Evolutionary conservation across 2,113 vertebrate genomes (phyloP).

Genomic region (Nannospalax galili): DNA sequence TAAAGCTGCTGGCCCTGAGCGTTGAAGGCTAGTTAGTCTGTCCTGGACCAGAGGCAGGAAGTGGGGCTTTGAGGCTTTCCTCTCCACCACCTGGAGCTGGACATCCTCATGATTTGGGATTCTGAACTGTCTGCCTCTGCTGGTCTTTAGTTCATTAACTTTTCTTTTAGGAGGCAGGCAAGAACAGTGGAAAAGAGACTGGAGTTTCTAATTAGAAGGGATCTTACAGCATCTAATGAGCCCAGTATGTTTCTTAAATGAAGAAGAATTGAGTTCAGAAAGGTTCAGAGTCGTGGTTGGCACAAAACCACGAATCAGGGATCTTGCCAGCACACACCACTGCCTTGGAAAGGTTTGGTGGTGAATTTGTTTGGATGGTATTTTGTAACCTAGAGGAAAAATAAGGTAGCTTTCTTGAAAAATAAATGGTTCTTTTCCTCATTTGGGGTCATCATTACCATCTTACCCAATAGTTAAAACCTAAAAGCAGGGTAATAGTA

Average conservation of each 20-base stretch:
- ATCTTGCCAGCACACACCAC: not conserved
- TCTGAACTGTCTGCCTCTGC: not conserved
- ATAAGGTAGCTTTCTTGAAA: not conserved
- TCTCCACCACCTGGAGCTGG: not conserved
- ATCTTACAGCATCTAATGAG: not conserved
- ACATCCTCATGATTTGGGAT: rapidly evolving
- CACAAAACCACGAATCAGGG: not conserved
- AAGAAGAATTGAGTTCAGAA: not conserved
- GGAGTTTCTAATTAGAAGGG: not conserved
- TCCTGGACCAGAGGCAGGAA: not conserved
- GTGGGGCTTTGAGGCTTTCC: not conserved
- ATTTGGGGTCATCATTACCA: not conserved
- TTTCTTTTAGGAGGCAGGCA: not conserved
- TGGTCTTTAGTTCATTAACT: not conserved
- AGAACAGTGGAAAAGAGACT: not conserved
- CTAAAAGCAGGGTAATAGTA: not conserved
- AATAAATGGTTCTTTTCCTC: not conserved
- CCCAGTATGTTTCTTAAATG: not conserved
- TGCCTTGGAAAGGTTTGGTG: not conserved
- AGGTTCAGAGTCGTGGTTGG: not conserved
- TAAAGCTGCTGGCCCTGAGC: not conserved
- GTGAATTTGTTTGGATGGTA: not conserved
- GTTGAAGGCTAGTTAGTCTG: not conserved
- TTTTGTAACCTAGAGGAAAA: conserved; percentile 18
- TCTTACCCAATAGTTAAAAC: not conserved